Conservation (phyloP, 2,888 invertebrate genomes). For the Brachypalpus laphriformis region DNA sequence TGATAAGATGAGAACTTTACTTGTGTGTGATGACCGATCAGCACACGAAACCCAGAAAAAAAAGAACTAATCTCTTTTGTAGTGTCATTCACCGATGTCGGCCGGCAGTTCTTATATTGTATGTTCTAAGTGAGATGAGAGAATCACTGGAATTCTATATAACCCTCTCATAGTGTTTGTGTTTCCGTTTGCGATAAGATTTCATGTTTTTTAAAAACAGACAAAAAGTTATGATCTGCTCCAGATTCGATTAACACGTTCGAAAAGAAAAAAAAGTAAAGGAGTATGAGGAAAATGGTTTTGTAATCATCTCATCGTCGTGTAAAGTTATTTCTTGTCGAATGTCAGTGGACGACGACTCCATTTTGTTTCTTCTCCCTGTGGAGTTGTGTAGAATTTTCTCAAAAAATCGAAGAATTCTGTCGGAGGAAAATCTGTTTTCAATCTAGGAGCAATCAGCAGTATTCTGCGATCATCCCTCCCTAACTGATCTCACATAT, state of each 20-base stretch:
- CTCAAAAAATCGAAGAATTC: conserved; percentile 50
- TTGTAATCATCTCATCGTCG: conserved; percentile 32
- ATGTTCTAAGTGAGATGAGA: conserved; percentile 13
- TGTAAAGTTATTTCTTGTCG: conserved; percentile 48
- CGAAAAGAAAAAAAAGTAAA: neutral
- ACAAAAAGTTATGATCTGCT: conserved; percentile 43
- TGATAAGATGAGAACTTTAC: conserved; percentile 61
- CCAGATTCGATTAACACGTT: conserved; percentile 33
- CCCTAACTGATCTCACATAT: conserved; percentile 41
- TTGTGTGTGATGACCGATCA: conserved; percentile 8
- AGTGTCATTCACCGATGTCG: conserved; percentile 53
- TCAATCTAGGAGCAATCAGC: conserved; percentile 9
- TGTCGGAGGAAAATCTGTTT: conserved; percentile 45
- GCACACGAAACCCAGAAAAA: conserved; percentile 28
- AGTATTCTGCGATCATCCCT: conserved; percentile 36
- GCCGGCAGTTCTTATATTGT: conserved; percentile 40
- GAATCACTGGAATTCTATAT: conserved; percentile 50
- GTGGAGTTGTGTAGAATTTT: conserved; percentile 71
- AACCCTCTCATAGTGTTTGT: no score
- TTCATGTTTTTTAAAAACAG: conserved; percentile 26
- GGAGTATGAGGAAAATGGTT: conserved; percentile 39
- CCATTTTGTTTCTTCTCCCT: conserved; percentile 70
- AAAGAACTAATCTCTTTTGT: conserved; percentile 40
- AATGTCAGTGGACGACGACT: conserved; percentile 47
- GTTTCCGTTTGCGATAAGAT: conserved; percentile 70